Conservation (phyloP, 1,140 invertebrate genomes). For the Meteorus sp. region DNA sequence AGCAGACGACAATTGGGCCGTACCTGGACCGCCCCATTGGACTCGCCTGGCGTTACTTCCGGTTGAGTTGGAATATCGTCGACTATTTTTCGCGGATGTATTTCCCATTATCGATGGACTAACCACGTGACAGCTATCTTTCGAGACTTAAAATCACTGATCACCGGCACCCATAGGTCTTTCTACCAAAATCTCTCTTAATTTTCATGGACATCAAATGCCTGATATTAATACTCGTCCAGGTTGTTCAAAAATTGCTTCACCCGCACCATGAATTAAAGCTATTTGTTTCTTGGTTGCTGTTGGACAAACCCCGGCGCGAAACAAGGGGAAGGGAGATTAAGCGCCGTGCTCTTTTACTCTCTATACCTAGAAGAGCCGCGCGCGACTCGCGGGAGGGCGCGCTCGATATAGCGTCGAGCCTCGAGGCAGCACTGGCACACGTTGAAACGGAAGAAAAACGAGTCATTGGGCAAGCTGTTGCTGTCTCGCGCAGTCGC, state of each 20-base stretch:
- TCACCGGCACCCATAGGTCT: background rate
- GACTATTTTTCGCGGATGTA: constrained; percentile 45
- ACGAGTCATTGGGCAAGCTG: constrained; percentile 19
- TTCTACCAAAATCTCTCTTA: no score
- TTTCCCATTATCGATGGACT: constrained; percentile 47
- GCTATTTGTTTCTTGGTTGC: no score
- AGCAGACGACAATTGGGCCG: constrained; percentile 14
- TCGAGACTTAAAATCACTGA: constrained; percentile 9
- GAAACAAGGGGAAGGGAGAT: no score
- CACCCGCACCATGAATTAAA: no score
- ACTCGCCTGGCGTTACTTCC: constrained; percentile 39
- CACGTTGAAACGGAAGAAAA: constrained; percentile 17
- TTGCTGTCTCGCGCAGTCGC: constrained; percentile 5
- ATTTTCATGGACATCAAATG: no score
- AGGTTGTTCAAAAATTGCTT: no score
- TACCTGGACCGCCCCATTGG: constrained; percentile 54
- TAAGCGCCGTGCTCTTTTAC: no score
- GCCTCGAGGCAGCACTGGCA: constrained; percentile 29
- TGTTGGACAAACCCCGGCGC: no score
- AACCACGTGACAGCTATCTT: background rate
- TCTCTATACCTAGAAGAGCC: constrained; percentile 9
- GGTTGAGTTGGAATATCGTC: constrained; percentile 31
- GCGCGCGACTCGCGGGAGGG: constrained; percentile 24
- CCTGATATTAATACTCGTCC: no score
- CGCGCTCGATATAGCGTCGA: constrained; percentile 32